A percentile compares a stretch with the other conserved stretches of the same genome.
Conservation (phyloP, 2,888 invertebrate species). For the Leistus spinibarbis region DNA sequence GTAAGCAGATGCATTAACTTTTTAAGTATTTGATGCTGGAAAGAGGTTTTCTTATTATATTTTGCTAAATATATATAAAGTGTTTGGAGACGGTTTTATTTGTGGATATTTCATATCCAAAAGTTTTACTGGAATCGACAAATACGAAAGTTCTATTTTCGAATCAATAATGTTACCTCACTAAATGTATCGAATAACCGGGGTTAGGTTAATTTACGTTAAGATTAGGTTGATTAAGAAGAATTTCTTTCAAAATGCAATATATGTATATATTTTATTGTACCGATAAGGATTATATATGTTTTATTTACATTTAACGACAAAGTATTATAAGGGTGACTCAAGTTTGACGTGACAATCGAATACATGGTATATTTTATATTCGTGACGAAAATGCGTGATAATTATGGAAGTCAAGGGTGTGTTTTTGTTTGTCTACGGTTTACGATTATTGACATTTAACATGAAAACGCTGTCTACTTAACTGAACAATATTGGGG, state of each 20-base stretch:
- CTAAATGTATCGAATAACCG: too few relatives aligned
- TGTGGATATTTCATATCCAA: too few relatives aligned
- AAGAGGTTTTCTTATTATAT: too few relatives aligned
- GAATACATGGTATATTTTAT: not conserved
- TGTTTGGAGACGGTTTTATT: too few relatives aligned
- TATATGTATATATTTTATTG: not conserved
- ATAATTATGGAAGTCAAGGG: not conserved
- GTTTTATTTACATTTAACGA: not conserved
- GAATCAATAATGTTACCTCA: too few relatives aligned
- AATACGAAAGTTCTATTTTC: too few relatives aligned
- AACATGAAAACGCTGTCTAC: conserved; percentile 10
- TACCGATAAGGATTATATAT: not conserved
- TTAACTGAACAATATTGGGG: conserved; percentile 4
- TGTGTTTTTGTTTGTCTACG: not conserved
- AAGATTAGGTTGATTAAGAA: not conserved
- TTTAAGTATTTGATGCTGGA: too few relatives aligned
- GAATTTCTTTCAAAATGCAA: not conserved
- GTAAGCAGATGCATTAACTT: too few relatives aligned
- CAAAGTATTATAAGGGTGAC: not conserved
- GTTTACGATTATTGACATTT: conserved; percentile 20
- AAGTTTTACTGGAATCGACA: too few relatives aligned
- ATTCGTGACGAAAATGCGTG: not conserved
- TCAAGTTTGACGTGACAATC: not conserved
- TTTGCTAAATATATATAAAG: too few relatives aligned
- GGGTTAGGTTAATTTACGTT: too few relatives aligned